Evolutionary conservation across 2,113 vertebrate genomes (phyloP), one percentile per base, ranked within the genome.

Genomic region (Alethe castanea): DNA sequence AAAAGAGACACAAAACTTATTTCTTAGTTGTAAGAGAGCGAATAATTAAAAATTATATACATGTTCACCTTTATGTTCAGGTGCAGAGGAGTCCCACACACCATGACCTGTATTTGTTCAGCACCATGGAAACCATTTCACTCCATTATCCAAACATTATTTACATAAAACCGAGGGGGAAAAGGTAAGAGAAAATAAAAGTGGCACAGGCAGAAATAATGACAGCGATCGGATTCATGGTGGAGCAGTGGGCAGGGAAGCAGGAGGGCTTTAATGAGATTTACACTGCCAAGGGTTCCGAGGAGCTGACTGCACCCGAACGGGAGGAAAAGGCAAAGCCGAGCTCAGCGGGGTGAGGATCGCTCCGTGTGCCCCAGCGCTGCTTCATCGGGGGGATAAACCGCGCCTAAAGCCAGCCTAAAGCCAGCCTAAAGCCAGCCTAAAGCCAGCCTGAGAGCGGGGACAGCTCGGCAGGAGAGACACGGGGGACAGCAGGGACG

Each of bases 41-140:
- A 96, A 94, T 89, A 97, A 98, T 97, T 97, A 97, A 97, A 90
- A 97, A 97, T 96, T 91, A 96, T 84, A 96, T 96, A 77, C 83
- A 60, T 96, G 96, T 97, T 97, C 94, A 98, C 97, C 94, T 98
- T 84, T 87, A 56, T 90, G 88, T 95, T 97, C 97, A 97, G 95
- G 96, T 97, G 94, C 96, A 93, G 89, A 96, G 96, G 81, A 97
- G 96, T 95, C 95, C 96, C 97, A 83, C 97, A 94, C 83, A 96
- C 94, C 73, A 48, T 96, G 97, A 97, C 97, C 97, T 86, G 95
- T 98, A 95, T 98, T 98, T 98, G 97, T 97, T 98, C 97, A 98
- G 97, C 97, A 90, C 97, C 98, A 98, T 96, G 97, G 97, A 98
- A 98, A 98, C 97, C 96, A 97, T 98, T 98, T 97, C 96, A 96